Base-by-base conservation (phyloP, 1,140 invertebrate genomes). In the Zelostemma sp. region DNA sequence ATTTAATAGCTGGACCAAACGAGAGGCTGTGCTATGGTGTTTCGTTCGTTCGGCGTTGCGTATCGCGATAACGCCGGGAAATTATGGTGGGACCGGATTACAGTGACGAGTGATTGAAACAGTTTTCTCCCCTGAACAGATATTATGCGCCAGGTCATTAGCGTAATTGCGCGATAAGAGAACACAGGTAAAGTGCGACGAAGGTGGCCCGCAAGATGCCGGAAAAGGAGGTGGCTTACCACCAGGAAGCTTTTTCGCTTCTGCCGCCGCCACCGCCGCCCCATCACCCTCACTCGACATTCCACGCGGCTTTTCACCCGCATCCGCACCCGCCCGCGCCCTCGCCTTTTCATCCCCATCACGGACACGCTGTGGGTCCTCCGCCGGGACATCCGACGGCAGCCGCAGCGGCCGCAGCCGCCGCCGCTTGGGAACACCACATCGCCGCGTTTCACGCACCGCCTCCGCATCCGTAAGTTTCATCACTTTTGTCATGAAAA, bases 221-320 rank as follows among this genome's bases (percentile, higher is more conserved):
- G 50, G 84, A 85, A 54, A 86, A 86, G 73, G 84, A 86, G 71
- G 84, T 86, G 49, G 82, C 84, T 45, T 84, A 86, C 67, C 83
- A 85, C 59, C 81, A 83, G 61, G 84, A 85, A 70, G 73, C 81
- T 8, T 86, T 84, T 59, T 84, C 82, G 5, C 62, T 85, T 19
- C 48, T 85, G 45, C 81, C 84, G 45, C 84, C 82, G 43, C 84
- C 83, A 46, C 83, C 83, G 1, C 81, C 83, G 43, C 84, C 82
- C 0, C 84, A 84, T 17, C 83, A 85, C 48, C 82, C 83, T 9
- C 84, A 86, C 51, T 80, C 83, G 41, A 78, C 82, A 1, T 86
- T 86, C 50, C 82, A 85, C 68, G 79, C 84, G 51, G 82, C 84
- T 9, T 81, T 85, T 61, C 80, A 84, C 60, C 76, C 81, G 61